Evolutionary conservation across 1,140 invertebrate species (phyloP).

Genomic region (Andricus grossulariae): DNA sequence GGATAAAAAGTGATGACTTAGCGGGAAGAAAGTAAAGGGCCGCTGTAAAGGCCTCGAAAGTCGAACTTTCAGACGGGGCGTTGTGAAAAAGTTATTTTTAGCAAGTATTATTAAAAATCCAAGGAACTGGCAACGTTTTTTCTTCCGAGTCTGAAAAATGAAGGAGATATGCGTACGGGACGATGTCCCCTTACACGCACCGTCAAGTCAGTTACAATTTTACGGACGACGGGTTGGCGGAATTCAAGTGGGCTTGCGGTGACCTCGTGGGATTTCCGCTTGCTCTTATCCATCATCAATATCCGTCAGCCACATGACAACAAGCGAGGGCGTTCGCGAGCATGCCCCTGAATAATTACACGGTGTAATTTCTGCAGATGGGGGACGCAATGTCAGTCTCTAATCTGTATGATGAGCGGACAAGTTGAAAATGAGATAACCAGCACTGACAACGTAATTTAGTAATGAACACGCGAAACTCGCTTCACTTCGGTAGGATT

Average conservation of each 20-base stretch:
- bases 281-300: slow-evolving; percentile 44
- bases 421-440: not conserved
- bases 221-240: slow-evolving; percentile 14
- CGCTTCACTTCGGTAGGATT: too few relatives aligned
- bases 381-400: not conserved
- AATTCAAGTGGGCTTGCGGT: not conserved
- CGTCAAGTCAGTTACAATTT: slow-evolving; percentile 38
- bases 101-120: too few relatives aligned
- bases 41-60: too few relatives aligned
- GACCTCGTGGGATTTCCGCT: slow-evolving; percentile 42
- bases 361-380: slow-evolving; percentile 30
- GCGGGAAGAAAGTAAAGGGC: too few relatives aligned
- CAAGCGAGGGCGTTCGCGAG: slow-evolving; percentile 15
- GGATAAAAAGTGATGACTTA: too few relatives aligned
- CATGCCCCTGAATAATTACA: slow-evolving; percentile 38
- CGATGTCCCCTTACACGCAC: not conserved
- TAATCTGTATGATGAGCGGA: not conserved
- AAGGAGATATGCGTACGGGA: not conserved
- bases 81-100: too few relatives aligned
- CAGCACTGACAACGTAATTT: too few relatives aligned
- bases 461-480: not conserved
- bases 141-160: not conserved
- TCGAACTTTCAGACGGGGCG: too few relatives aligned
- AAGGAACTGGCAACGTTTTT: too few relatives aligned
- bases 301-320: slow-evolving; percentile 41